Evolutionary conservation across 2,888 invertebrate species (phyloP).

Genomic region (Drosophila mettleri): DNA sequence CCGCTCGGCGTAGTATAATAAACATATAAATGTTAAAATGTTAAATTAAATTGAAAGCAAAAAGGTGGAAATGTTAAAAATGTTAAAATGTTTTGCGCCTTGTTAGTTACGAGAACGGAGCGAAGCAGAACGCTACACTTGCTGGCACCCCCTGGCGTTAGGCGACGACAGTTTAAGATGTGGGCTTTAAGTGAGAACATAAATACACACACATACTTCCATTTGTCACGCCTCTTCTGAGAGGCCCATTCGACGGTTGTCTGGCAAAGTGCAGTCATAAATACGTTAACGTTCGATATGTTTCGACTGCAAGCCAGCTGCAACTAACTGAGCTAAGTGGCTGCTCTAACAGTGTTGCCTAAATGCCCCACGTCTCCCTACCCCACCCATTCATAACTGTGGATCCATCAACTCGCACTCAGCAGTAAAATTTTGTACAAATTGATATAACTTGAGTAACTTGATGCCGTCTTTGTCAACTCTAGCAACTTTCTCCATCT

Average conservation of each 20-base stretch:
- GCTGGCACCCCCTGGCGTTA: conserved; percentile 30
- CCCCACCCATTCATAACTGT: conserved; percentile 16
- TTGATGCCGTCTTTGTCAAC: conserved; percentile 24
- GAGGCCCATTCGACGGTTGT: conserved; percentile 58
- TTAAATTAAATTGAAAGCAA: conserved; percentile 78
- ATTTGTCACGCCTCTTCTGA: conserved; percentile 18
- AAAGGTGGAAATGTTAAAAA: conserved; percentile 77
- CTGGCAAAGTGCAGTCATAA: conserved; percentile 72
- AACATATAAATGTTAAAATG: conserved; percentile 77
- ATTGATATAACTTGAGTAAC: conserved; percentile 63
- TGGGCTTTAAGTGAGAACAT: conserved; percentile 36
- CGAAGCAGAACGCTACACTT: conserved; percentile 51
- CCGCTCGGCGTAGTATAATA: conserved; percentile 52
- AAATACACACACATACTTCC: conserved; percentile 1
- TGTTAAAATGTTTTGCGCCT: conserved; percentile 71
- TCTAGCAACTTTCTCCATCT: conserved; percentile 2
- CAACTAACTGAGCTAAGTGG: conserved; percentile 70
- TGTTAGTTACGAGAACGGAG: conserved; percentile 52
- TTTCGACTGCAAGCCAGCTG: conserved; percentile 60
- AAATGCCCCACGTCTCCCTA: conserved; percentile 30
- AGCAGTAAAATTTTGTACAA: conserved; percentile 49
- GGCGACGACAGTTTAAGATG: conserved; percentile 59
- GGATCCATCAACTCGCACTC: conserved; percentile 39
- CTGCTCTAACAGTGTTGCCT: conserved; percentile 66
- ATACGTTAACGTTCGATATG: conserved; percentile 75